A percentile compares a stretch with the other conserved stretches of the same genome.
phyloP scores from a whole-genome alignment of 2,888 invertebrate genomes.

The Parapristionchus giblindavisi region DNA sequence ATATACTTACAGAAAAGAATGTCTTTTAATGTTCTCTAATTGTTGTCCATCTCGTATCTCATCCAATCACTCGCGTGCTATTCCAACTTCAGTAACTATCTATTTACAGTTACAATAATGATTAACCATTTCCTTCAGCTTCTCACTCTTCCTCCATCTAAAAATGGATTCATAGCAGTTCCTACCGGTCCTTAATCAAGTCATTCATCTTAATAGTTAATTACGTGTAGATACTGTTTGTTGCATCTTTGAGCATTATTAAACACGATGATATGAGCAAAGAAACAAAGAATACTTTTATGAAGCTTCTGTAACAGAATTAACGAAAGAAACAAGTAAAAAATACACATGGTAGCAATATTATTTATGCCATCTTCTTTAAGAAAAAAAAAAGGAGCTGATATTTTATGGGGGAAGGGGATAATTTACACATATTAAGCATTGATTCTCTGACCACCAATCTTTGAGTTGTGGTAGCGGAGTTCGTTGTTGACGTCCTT shows the following conservation, averaged over 20 bases:
- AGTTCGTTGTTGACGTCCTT: neutral
- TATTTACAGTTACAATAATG: neutral
- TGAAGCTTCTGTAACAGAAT: too few species aligned
- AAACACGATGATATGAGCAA: too few species aligned
- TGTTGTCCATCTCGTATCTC: slow-evolving; percentile 10
- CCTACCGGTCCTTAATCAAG: slow-evolving; percentile 6
- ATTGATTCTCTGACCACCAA: slow-evolving; percentile 13
- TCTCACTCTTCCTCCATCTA: slow-evolving; percentile 9
- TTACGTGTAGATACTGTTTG: too few species aligned
- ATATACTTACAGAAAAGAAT: slow-evolving; percentile 8
- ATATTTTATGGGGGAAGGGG: too few species aligned
- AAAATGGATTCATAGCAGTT: slow-evolving; percentile 25
- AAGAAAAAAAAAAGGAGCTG: too few species aligned
- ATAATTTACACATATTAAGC: slow-evolving; percentile 8
- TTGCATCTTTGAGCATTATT: too few species aligned
- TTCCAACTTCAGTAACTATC: slow-evolving; percentile 1
- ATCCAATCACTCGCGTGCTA: neutral
- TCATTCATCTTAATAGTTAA: too few species aligned
- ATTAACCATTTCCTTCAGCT: slow-evolving; percentile 19
- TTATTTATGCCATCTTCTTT: too few species aligned
- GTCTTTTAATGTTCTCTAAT: slow-evolving; percentile 14
- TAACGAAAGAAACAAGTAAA: too few species aligned
- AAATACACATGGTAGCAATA: too few species aligned
- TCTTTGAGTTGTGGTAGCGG: neutral
- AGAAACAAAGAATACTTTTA: too few species aligned